These are phyloP conservation scores for Gymnogyps californianus DNA, from an alignment of 2,113 vertebrate species.

Conservation along the genomic window DNA sequence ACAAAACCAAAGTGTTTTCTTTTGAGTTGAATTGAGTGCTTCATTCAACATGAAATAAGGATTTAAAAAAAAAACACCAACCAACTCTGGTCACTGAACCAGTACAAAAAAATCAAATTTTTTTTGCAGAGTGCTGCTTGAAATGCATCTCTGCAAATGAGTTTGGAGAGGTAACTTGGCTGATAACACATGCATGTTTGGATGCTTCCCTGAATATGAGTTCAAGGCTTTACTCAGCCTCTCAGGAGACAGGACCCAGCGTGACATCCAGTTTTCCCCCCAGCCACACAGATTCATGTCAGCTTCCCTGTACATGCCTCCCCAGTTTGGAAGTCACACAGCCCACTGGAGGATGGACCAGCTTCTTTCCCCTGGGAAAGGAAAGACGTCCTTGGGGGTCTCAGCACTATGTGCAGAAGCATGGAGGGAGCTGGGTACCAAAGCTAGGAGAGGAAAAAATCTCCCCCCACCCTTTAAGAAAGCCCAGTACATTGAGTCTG, in stretches of 20 bases:
- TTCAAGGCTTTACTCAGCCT: background rate
- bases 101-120: background rate
- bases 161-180: background rate
- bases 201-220: background rate
- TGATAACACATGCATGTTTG: background rate
- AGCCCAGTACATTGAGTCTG: background rate
- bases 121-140: background rate
- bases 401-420: background rate
- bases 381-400: background rate
- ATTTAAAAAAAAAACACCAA: background rate
- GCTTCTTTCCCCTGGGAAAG: background rate
- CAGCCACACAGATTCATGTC: background rate
- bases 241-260: background rate
- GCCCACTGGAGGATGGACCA: background rate
- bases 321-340: background rate
- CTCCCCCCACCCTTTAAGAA: fast-evolving
- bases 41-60: background rate
- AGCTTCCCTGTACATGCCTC: background rate
- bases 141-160: background rate
- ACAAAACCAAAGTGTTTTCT: background rate
- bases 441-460: background rate
- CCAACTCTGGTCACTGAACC: background rate
- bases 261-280: background rate
- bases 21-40: background rate
- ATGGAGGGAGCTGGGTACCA: fast-evolving